These are phyloP conservation scores for Idaea dimidiata DNA, from an alignment of 2,888 invertebrate species.

Conservation along the genomic window DNA sequence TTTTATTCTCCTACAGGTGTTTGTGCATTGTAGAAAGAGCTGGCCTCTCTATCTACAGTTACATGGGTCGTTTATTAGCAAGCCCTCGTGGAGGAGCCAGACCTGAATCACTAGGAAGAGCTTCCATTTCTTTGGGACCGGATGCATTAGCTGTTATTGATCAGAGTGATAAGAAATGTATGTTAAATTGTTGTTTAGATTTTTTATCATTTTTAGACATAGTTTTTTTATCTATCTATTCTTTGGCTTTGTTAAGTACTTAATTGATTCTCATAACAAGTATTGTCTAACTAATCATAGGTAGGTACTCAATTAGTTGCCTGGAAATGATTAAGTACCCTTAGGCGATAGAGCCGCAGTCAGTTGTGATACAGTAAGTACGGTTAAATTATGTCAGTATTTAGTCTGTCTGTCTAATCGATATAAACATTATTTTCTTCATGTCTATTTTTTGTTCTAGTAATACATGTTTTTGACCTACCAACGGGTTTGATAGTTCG, in stretches of 20 bases:
- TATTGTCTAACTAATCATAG: too few species aligned
- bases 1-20: constrained; percentile 82
- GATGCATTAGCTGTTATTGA: constrained; percentile 94
- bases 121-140: constrained; percentile 90
- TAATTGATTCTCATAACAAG: too few species aligned
- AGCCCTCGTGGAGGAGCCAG: constrained; percentile 93
- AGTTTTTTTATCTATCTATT: neutral
- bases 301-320: too few species aligned
- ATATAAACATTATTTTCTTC: neutral
- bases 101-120: constrained; percentile 88
- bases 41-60: constrained; percentile 93
- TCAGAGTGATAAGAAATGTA: constrained; percentile 90
- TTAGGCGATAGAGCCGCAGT: too few species aligned
- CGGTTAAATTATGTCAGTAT: too few species aligned
- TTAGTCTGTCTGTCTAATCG: too few species aligned
- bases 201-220: neutral
- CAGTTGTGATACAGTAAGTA: too few species aligned
- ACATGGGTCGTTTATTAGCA: constrained; percentile 93
- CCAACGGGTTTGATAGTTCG: constrained; percentile 83
- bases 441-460: constrained; percentile 60
- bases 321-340: too few species aligned
- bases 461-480: constrained; percentile 92
- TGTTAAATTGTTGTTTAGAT: constrained; percentile 19
- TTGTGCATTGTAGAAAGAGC: constrained; percentile 93
- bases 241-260: neutral